A percentile compares a stretch with the other conserved stretches of the same genome.
Evolutionary conservation across 2,797 vertebrate genomes (phyloP).

Genomic region (Spea hammondii): DNA sequence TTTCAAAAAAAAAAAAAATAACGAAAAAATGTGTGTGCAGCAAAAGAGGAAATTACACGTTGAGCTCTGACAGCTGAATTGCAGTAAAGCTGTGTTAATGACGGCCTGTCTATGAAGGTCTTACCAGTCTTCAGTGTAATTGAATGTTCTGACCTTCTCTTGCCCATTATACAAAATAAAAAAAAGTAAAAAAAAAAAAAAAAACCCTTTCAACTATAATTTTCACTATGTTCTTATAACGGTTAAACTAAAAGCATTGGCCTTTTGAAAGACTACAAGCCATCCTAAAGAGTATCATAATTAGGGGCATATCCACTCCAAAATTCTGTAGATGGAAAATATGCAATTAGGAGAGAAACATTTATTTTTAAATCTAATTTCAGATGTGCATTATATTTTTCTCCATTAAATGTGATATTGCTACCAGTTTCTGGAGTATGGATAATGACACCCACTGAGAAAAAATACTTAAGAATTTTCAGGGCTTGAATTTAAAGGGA

Average conservation of each 20-base stretch:
- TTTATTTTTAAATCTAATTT: slow-evolving; percentile 32
- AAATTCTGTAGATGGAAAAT: slow-evolving; percentile 25
- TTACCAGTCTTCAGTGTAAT: slow-evolving; percentile 54
- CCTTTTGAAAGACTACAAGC: slow-evolving; percentile 40
- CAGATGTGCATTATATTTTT: slow-evolving; percentile 7
- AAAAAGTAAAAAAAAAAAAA: slow-evolving; percentile 55
- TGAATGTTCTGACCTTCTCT: slow-evolving; percentile 57
- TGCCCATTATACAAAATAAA: slow-evolving; percentile 54
- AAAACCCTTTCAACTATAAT: slow-evolving; percentile 49
- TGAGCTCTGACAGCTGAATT: slow-evolving; percentile 57
- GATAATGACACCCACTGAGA: background rate
- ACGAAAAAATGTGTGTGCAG: slow-evolving; percentile 25
- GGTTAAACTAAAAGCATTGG: slow-evolving; percentile 52
- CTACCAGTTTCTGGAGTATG: background rate
- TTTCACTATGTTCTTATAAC: slow-evolving; percentile 27
- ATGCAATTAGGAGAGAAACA: slow-evolving; percentile 32
- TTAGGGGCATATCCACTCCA: slow-evolving; percentile 30
- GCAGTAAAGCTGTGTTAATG: slow-evolving; percentile 54
- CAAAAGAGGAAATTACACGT: slow-evolving; percentile 54
- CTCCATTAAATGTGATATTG: background rate
- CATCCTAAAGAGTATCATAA: slow-evolving; percentile 51
- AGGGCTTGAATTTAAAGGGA: too few species aligned
- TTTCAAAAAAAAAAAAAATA: slow-evolving; percentile 29
- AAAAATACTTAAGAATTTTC: too few species aligned
- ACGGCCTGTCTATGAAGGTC: slow-evolving; percentile 52